A percentile compares a stretch with the other conserved stretches of the same genome.
Evolutionary conservation across 2,888 invertebrate species (phyloP).

Genomic region (Rhabditoides inermis): DNA sequence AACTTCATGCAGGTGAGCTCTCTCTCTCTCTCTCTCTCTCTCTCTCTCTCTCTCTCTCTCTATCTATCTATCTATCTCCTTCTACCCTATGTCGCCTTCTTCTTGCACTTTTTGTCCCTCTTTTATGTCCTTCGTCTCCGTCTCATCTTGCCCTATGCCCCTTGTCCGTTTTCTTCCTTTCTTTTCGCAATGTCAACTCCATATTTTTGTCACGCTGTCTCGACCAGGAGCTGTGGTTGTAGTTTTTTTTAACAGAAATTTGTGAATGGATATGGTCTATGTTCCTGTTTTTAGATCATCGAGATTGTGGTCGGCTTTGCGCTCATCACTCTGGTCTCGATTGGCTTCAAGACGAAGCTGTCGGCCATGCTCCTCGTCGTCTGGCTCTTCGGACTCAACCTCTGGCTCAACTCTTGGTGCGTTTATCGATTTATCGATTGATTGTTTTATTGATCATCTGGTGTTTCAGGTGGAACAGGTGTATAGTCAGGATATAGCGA

Average conservation of each 20-base stretch:
- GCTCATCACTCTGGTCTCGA: constrained; percentile 86
- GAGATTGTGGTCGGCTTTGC: constrained; percentile 82
- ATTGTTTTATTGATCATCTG: no score
- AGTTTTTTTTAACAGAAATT: no score
- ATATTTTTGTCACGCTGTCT: no score
- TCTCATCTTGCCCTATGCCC: no score
- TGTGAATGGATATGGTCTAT: no score
- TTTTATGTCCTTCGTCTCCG: background rate
- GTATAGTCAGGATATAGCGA: background rate
- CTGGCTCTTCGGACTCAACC: constrained; percentile 75
- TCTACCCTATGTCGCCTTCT: background rate
- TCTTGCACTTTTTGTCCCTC: background rate
- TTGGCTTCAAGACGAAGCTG: constrained; percentile 96
- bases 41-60: background rate
- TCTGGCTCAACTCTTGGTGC: constrained; percentile 90
- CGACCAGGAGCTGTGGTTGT: no score
- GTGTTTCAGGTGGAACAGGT: background rate
- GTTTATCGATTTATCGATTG: background rate
- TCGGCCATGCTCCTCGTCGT: constrained; percentile 85
- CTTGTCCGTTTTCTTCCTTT: no score
- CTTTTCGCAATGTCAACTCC: no score
- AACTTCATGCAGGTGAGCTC: constrained; percentile 66
- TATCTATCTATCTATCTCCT: background rate
- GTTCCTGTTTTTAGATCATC: constrained; percentile 27
- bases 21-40: background rate